A percentile compares a stretch with the other conserved stretches of the same genome.
Conservation (phyloP, 1,140 invertebrate genomes). For the Nephila pilipes region DNA sequence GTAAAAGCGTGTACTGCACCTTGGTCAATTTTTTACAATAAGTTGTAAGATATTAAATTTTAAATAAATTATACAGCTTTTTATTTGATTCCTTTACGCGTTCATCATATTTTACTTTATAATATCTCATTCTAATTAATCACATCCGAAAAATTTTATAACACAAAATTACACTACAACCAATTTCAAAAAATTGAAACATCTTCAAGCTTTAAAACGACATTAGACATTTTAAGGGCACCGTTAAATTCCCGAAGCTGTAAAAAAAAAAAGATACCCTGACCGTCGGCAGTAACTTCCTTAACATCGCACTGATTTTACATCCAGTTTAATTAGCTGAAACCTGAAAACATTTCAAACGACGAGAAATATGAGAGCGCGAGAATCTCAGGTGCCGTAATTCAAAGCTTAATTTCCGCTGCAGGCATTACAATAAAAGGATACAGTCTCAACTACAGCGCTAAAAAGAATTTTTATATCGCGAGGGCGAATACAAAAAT, state of each 20-base stretch:
- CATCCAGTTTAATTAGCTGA: not conserved
- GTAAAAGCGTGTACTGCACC: too few species aligned
- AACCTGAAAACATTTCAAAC: not conserved
- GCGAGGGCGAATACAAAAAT: not conserved
- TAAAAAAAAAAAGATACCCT: not conserved
- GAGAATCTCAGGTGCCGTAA: not conserved
- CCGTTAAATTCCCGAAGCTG: not conserved
- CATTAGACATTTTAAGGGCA: not conserved
- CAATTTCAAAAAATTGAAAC: not conserved
- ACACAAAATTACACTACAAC: too few species aligned
- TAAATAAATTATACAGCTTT: too few species aligned
- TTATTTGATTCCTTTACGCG: too few species aligned
- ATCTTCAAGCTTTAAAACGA: too few species aligned
- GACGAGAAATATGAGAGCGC: not conserved
- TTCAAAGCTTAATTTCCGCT: not conserved
- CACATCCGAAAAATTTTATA: too few species aligned
- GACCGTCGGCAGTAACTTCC: not conserved
- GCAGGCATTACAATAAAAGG: not conserved
- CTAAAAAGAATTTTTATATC: not conserved
- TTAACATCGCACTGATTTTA: not conserved
- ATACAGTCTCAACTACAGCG: not conserved
- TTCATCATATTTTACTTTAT: too few species aligned
- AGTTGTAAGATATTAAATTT: too few species aligned
- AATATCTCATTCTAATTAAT: too few species aligned
- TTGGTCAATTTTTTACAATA: too few species aligned